phyloP scores from a whole-genome alignment of 2,888 invertebrate species.

The Lithophane leautieri region DNA sequence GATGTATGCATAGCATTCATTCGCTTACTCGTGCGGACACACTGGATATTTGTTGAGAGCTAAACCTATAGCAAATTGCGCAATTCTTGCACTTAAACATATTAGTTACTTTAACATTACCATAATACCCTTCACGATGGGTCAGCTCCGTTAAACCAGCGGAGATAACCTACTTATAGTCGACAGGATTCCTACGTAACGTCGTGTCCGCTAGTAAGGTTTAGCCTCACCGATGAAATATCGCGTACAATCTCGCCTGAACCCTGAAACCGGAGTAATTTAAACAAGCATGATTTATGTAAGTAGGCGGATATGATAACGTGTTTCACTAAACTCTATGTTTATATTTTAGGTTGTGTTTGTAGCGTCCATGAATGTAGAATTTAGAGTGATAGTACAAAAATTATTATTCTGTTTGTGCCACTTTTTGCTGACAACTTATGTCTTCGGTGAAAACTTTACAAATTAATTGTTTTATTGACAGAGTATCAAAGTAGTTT shows the following conservation, averaged over 20 bases:
- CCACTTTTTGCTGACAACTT: not conserved
- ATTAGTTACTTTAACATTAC: slow-evolving; percentile 59
- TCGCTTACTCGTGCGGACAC: slow-evolving; percentile 4
- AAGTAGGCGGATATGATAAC: slow-evolving; percentile 60
- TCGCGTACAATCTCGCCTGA: slow-evolving; percentile 57
- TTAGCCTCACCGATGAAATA: slow-evolving; percentile 58
- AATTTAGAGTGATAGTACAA: slow-evolving; percentile 25
- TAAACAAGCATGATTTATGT: slow-evolving; percentile 66
- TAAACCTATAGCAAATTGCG: slow-evolving; percentile 51
- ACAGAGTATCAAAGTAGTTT: not conserved
- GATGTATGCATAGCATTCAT: slow-evolving; percentile 5
- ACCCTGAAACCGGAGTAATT: slow-evolving; percentile 58
- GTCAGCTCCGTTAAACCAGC: slow-evolving; percentile 25
- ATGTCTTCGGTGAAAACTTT: not conserved
- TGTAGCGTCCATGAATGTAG: slow-evolving; percentile 47
- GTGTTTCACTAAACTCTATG: slow-evolving; percentile 56
- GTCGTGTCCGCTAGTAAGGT: slow-evolving; percentile 49
- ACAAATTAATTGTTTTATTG: not conserved
- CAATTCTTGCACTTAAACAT: slow-evolving; percentile 60
- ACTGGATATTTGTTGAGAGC: slow-evolving; percentile 45
- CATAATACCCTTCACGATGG: slow-evolving; percentile 30
- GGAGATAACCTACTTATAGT: slow-evolving; percentile 55
- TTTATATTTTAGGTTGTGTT: slow-evolving; percentile 48
- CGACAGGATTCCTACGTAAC: slow-evolving; percentile 45
- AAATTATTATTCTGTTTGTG: slow-evolving; percentile 17